A percentile compares a stretch with the other conserved stretches of the same genome.
These are phyloP conservation scores for Heloderma charlesbogerti DNA, from an alignment of 2,113 vertebrate species.

Conservation along the genomic window DNA sequence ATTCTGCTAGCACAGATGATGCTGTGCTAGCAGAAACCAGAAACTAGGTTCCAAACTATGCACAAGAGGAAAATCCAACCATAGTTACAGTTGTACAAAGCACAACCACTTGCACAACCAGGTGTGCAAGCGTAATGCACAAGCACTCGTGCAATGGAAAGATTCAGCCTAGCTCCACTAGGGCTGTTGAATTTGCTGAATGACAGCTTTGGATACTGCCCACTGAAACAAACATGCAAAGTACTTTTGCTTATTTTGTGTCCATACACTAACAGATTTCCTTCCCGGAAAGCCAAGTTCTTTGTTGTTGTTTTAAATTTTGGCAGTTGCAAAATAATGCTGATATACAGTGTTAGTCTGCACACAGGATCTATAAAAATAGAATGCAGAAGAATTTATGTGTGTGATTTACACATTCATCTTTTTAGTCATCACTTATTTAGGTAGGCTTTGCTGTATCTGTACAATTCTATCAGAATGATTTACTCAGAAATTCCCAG, in stretches of 20 bases:
- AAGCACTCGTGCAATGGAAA: no score
- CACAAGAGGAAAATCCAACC: no score
- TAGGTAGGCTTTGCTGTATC: background rate
- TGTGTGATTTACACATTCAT: constrained; percentile 13
- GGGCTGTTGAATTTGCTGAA: no score
- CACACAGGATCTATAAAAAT: constrained; percentile 7
- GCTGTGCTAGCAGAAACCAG: no score
- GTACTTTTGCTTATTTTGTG: background rate
- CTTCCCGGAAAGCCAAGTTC: background rate
- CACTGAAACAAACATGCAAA: background rate
- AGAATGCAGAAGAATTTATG: constrained; percentile 10
- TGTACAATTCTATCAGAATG: constrained; percentile 11
- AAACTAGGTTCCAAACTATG: no score
- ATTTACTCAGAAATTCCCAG: constrained; percentile 5
- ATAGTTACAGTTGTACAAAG: no score
- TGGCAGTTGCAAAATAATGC: constrained; percentile 18
- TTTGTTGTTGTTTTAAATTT: background rate
- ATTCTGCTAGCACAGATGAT: no score
- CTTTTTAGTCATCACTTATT: constrained; percentile 28
- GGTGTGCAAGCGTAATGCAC: no score
- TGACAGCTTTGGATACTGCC: no score
- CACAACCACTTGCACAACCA: no score
- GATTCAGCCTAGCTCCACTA: no score
- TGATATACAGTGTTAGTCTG: background rate
- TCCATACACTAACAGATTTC: background rate